Evolutionary conservation across 2,113 vertebrate genomes (phyloP), one percentile per base, ranked within the genome.

Genomic region (Vulpes ferrilata): DNA sequence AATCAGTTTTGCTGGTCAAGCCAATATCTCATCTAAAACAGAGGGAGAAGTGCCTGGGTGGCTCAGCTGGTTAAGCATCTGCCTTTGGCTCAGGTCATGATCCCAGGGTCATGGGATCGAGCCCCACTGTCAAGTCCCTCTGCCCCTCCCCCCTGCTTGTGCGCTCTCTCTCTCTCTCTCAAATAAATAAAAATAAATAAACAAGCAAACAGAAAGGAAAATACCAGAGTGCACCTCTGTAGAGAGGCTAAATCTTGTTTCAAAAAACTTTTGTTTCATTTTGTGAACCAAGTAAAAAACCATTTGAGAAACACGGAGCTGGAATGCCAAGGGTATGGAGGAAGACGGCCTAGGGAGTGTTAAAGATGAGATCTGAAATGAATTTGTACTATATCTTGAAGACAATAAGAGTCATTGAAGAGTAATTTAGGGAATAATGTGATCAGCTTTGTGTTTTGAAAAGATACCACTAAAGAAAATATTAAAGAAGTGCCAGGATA

Each of bases 11-110:
- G 2, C 85, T 93, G 35, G 81, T 73, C 73, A 73, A 32, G 43
- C 57, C 87, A 90, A 57, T 86, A 65, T 86, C 93, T 73, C 27
- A 48, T 57, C 84, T 86, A 81, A 90, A 90, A 94, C 8, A 43
- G 22, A 90, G 93, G 62, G 73, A 43, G 43, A 6, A 43, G 43
- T 43, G 7, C 43, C 43, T 43, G 43, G 43, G 43, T 43, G 43
- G 43, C 43, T 43, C 43, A 43, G 43, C 43, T 43, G 43, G 43
- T 43, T 43, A 43, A 43, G 43, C 43, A 43, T 43, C 43, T 7
- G 43, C 43, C 43, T 43, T 43, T 43, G 43, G 43, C 38, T 43
- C 43, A 43, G 43, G 5, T 43, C 43, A 43, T 43, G 43, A 43
- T 43, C 43, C 43, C 43, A 43, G 43, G 43, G 43, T 43, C 43